phyloP scores from a whole-genome alignment of 1,140 invertebrate species.

The Chironomus tepperi region DNA sequence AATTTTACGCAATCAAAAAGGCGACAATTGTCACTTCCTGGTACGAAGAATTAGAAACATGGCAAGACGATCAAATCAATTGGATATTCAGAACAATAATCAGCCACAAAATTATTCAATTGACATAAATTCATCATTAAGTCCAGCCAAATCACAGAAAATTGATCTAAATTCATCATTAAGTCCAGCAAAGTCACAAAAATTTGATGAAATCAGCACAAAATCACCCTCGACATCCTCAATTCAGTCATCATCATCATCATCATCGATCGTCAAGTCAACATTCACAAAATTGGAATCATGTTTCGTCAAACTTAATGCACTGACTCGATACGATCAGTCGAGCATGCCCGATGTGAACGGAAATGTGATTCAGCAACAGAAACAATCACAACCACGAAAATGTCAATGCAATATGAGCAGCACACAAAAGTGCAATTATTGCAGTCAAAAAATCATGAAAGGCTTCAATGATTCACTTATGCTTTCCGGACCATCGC shows the following conservation, averaged over 20 bases:
- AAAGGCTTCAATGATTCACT: neutral
- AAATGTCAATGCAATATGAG: slow-evolving; percentile 5
- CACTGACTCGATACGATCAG: neutral
- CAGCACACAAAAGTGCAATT: neutral
- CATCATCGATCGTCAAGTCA: neutral
- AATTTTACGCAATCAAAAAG: slow-evolving; percentile 55
- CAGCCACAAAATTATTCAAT: neutral
- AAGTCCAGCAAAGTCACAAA: neutral
- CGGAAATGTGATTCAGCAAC: neutral
- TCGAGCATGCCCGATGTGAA: neutral
- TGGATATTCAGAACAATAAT: neutral
- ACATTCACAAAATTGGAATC: neutral
- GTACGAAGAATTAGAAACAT: slow-evolving; percentile 69
- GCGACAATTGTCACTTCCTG: slow-evolving; percentile 61
- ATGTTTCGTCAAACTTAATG: neutral
- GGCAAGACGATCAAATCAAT: slow-evolving; percentile 32
- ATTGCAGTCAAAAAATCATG: neutral
- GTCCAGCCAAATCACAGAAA: neutral
- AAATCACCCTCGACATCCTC: neutral
- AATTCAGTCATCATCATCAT: neutral
- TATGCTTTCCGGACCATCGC: neutral
- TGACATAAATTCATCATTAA: neutral
- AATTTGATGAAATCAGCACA: neutral
- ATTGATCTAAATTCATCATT: neutral
- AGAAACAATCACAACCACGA: neutral